phyloP scores from a whole-genome alignment of 2,888 invertebrate species.

The Limenitis camilla region DNA sequence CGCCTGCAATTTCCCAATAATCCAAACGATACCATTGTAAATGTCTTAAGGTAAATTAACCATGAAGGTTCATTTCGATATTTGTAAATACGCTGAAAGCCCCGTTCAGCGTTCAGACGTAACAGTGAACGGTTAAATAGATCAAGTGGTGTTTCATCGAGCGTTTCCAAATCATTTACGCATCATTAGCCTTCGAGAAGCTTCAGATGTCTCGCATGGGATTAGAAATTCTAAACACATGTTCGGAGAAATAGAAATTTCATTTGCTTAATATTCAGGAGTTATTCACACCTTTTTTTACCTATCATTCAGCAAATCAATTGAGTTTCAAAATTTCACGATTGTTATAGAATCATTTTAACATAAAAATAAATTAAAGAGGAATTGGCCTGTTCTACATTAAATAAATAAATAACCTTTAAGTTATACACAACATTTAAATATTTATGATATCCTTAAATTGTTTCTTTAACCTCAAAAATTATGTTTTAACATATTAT shows the following conservation, averaged over 20 bases:
- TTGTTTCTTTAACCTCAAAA: too few species aligned
- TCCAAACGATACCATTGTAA: constrained; percentile 1
- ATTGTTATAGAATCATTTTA: too few species aligned
- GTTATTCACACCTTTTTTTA: too few species aligned
- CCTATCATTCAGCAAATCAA: not conserved
- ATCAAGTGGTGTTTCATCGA: constrained; percentile 39
- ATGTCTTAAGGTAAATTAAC: constrained; percentile 4
- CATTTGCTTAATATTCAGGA: not conserved
- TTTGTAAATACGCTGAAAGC: constrained; percentile 17
- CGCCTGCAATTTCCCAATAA: not conserved
- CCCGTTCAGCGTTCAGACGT: constrained; percentile 29
- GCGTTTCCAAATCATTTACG: constrained; percentile 44
- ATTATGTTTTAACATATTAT: too few species aligned
- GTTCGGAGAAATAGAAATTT: constrained; percentile 26
- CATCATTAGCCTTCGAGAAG: constrained; percentile 40
- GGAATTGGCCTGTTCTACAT: too few species aligned
- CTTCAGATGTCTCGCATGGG: constrained; percentile 28
- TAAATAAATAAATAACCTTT: too few species aligned
- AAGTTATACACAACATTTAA: too few species aligned
- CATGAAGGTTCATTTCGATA: constrained; percentile 12
- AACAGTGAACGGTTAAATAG: constrained; percentile 45
- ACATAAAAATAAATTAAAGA: too few species aligned
- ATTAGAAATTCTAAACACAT: constrained; percentile 48
- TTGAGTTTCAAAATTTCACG: too few species aligned
- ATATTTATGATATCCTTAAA: too few species aligned